Percentiles rank a stretch among this genome's conserved stretches.
Evolutionary conservation across 2,113 vertebrate species (phyloP).

Genomic region (Malaclemys terrapin): DNA sequence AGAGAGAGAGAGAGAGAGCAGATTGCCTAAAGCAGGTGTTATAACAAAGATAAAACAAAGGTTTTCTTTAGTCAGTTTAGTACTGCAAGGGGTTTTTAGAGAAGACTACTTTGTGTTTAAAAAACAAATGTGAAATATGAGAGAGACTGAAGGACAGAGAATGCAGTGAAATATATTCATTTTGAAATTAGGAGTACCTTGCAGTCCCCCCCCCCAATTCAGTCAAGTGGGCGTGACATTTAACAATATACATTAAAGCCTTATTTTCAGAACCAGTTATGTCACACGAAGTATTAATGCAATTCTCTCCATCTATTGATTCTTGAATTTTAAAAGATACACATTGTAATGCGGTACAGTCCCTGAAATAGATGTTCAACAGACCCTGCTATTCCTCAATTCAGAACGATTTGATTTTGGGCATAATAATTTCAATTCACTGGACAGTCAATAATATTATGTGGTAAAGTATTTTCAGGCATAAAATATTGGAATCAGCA

Average conservation of each 20-base stretch:
- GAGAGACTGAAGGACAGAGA: constrained; percentile 60
- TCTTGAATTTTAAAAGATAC: background rate
- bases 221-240: constrained; percentile 36
- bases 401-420: constrained; percentile 30
- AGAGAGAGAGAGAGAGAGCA: constrained; percentile 83
- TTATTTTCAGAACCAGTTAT: background rate
- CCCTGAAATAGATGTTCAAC: constrained; percentile 3
- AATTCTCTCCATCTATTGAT: background rate
- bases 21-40: constrained; percentile 97
- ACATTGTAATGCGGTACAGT: background rate
- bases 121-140: constrained; percentile 77
- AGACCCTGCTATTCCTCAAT: background rate
- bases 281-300: constrained; percentile 10
- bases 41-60: constrained; percentile 92
- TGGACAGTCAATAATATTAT: background rate
- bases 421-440: constrained; percentile 20
- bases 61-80: constrained; percentile 73
- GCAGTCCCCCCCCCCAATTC: background rate
- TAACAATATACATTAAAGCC: constrained; percentile 17
- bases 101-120: constrained; percentile 65
- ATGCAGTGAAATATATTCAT: constrained; percentile 56
- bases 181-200: constrained; percentile 42
- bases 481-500: constrained; percentile 30
- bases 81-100: constrained; percentile 60
- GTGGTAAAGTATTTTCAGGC: constrained; percentile 10